Evolutionary conservation across 2,888 invertebrate species (phyloP).

Genomic region (Suillia variegata): DNA sequence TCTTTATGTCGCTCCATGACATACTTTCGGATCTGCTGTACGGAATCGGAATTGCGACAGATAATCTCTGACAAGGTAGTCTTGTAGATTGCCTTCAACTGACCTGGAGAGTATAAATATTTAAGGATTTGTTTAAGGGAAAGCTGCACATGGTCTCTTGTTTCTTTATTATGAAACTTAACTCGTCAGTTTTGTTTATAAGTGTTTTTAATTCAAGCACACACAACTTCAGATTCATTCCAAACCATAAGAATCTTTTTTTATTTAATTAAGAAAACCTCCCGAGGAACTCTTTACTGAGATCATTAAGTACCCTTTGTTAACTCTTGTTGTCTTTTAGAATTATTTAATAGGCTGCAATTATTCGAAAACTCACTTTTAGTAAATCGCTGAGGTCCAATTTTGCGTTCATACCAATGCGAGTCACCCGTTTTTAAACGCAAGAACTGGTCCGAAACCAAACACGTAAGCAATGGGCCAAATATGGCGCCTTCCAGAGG

Average conservation of each 20-base stretch:
- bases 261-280: too few species aligned
- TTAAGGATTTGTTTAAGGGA: too few species aligned
- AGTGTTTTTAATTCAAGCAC: background rate
- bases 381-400: conserved; percentile 70
- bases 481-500: conserved; percentile 74
- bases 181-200: background rate
- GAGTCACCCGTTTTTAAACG: conserved; percentile 81
- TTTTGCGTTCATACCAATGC: conserved; percentile 84
- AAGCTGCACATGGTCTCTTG: too few species aligned
- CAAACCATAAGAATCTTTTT: too few species aligned
- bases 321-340: too few species aligned
- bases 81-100: conserved; percentile 80
- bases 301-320: too few species aligned
- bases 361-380: conserved; percentile 64
- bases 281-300: too few species aligned
- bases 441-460: conserved; percentile 84
- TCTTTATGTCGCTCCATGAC: conserved; percentile 72
- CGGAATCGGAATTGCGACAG: conserved; percentile 75
- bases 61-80: conserved; percentile 75
- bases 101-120: too few species aligned
- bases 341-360: background rate
- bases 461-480: conserved; percentile 84
- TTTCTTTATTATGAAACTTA: background rate
- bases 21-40: conserved; percentile 68
- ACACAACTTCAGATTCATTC: too few species aligned